These are phyloP conservation scores for Herpetotheres cachinnans DNA, from an alignment of 2,113 vertebrate genomes.

Conservation along the genomic window DNA sequence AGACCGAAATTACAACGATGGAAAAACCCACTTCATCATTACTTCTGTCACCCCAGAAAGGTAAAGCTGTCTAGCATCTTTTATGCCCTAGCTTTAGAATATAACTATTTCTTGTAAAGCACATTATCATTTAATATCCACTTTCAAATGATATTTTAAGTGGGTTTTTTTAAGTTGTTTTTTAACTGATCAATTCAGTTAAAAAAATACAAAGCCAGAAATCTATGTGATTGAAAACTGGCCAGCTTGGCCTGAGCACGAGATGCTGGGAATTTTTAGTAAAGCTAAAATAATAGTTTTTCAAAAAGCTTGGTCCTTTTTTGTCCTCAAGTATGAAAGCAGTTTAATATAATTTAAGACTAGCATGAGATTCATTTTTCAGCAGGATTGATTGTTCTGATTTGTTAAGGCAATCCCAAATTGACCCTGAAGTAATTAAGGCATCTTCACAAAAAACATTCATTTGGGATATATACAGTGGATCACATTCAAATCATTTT, in stretches of 20 bases:
- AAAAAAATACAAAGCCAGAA: neutral
- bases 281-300: neutral
- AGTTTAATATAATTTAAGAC: neutral
- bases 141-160: neutral
- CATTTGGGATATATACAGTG: neutral
- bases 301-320: neutral
- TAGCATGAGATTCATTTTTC: neutral
- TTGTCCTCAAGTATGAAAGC: neutral
- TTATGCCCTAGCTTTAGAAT: neutral
- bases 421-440: neutral
- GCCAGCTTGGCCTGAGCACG: neutral
- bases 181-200: neutral
- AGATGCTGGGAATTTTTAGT: neutral
- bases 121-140: neutral
- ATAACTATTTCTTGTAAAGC: neutral
- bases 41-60: conserved; percentile 82
- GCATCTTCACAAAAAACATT: neutral
- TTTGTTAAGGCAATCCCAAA: neutral
- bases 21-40: conserved; percentile 86
- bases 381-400: neutral
- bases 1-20: conserved; percentile 86
- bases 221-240: neutral
- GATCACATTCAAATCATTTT: neutral
- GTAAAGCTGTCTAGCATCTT: conserved; percentile 63
- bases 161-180: neutral